phyloP scores from a whole-genome alignment of 2,113 vertebrate species.

The Pedionomus torquatus region DNA sequence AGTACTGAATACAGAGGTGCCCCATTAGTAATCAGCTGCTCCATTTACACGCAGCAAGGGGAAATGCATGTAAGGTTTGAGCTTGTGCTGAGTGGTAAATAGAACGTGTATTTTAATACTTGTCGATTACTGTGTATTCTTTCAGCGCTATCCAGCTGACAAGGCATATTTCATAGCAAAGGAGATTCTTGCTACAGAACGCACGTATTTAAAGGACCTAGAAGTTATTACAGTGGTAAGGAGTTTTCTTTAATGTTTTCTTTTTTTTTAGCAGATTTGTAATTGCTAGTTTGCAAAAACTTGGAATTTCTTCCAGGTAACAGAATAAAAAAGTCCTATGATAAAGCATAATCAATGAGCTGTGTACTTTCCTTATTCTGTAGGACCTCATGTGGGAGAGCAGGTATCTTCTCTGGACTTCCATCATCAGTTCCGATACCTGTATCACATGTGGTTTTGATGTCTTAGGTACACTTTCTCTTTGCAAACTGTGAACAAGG shows the following conservation, averaged over 20 bases:
- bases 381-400: background rate
- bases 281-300: background rate
- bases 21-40: background rate
- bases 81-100: background rate
- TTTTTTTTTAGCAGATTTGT: background rate
- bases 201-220: slow-evolving; percentile 92
- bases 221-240: slow-evolving; percentile 96
- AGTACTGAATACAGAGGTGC: background rate
- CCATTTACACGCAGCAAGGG: background rate
- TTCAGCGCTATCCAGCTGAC: slow-evolving; percentile 83
- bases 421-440: rapidly evolving
- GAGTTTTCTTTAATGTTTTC: background rate
- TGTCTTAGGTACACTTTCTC: background rate
- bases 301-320: background rate
- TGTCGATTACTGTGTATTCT: background rate
- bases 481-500: background rate
- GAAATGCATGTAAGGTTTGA: background rate
- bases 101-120: background rate
- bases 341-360: background rate
- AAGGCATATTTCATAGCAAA: slow-evolving; percentile 95
- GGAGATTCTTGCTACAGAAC: slow-evolving; percentile 95
- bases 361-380: background rate
- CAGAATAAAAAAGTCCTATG: background rate
- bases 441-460: too few relatives aligned
- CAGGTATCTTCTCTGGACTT: background rate